A percentile compares a stretch with the other conserved stretches of the same genome.
phyloP scores from a whole-genome alignment of 2,797 vertebrate genomes.

The Pogoniulus pusillus region DNA sequence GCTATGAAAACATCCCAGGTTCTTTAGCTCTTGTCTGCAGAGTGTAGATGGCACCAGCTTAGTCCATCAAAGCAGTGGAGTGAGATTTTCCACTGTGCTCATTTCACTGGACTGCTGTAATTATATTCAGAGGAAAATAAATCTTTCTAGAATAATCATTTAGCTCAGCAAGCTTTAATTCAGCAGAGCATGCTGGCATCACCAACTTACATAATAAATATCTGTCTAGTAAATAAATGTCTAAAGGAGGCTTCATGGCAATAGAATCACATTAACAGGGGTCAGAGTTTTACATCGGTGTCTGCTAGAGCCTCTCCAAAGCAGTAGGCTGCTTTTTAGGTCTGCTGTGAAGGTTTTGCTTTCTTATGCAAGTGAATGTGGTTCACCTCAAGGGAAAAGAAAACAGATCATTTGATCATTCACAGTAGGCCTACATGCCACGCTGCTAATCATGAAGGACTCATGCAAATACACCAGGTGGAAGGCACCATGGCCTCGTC shows the following conservation, averaged over 20 bases:
- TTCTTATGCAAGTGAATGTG: conserved; percentile 60
- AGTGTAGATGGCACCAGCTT: conserved; percentile 33
- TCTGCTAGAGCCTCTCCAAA: conserved; percentile 54
- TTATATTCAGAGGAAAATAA: conserved; percentile 43
- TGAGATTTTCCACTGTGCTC: conserved; percentile 66
- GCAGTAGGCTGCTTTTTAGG: conserved; percentile 62
- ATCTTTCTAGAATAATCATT: conserved; percentile 61
- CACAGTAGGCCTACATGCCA: conserved; percentile 29
- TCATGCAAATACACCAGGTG: conserved; percentile 37
- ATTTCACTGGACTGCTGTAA: conserved; percentile 26
- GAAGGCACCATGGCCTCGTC: background rate
- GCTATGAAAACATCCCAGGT: conserved; percentile 26
- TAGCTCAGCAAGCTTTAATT: conserved; percentile 51
- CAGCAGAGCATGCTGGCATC: conserved; percentile 53
- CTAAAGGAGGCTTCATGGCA: conserved; percentile 47
- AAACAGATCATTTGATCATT: conserved; percentile 59
- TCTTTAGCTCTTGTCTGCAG: conserved; percentile 11
- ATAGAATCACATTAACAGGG: conserved; percentile 40
- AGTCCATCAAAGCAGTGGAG: conserved; percentile 20
- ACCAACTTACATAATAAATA: conserved; percentile 59
- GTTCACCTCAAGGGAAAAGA: conserved; percentile 72
- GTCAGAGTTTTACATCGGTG: conserved; percentile 57
- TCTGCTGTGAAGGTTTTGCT: conserved; percentile 61
- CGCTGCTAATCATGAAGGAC: conserved; percentile 29
- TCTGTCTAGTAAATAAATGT: conserved; percentile 56